Conservation (phyloP, 1,140 invertebrate genomes). For the Tetramorium alpestre region DNA sequence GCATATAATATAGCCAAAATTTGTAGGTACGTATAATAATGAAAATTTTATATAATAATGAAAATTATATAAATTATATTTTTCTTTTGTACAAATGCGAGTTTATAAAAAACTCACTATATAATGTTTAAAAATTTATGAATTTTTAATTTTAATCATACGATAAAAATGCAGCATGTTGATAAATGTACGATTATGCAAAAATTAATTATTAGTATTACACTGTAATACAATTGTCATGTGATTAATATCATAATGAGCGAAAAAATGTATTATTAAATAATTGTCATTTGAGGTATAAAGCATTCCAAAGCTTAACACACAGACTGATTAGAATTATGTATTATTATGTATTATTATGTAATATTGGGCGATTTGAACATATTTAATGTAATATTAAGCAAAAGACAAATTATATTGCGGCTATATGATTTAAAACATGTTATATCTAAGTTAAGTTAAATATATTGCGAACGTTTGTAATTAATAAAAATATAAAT, state of each 20-base stretch:
- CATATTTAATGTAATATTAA: conserved; percentile 14
- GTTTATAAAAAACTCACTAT: not conserved
- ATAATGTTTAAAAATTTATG: not conserved
- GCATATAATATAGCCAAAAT: not conserved
- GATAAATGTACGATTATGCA: not conserved
- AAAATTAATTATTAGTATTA: not conserved
- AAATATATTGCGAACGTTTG: conserved; percentile 10
- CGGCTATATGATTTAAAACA: not conserved
- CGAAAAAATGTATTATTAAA: not conserved
- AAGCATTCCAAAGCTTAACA: conserved; percentile 31
- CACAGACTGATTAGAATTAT: conserved; percentile 3
- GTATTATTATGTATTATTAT: not conserved
- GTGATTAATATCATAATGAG: conserved; percentile 39
- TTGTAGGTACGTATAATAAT: conserved; percentile 54
- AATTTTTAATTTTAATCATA: not conserved
- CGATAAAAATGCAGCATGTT: not conserved
- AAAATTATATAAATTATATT: conserved; percentile 21
- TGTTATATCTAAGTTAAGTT: conserved; percentile 16
- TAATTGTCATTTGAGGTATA: conserved; percentile 73
- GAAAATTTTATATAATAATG: not conserved
- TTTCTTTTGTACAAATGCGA: not conserved
- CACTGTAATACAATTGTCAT: conserved; percentile 64
- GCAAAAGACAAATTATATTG: not conserved
- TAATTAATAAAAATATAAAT: conserved; percentile 29
- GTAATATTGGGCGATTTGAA: not conserved